These are phyloP conservation scores for Mastomys coucha DNA, from an alignment of 2,113 vertebrate species.

Conservation along the genomic window DNA sequence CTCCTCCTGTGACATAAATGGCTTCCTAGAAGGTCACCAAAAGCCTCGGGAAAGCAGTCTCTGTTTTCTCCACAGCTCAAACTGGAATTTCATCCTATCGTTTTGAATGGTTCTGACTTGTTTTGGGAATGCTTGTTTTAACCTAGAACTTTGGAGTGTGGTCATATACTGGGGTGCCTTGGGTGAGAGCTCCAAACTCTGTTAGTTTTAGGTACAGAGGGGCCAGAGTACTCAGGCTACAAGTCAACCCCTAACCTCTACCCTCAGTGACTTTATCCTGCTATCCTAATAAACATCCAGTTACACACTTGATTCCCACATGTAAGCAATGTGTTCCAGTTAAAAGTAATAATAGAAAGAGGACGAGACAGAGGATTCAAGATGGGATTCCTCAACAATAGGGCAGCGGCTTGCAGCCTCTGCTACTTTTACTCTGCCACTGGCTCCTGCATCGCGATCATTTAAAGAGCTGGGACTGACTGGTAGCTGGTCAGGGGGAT, in stretches of 20 bases:
- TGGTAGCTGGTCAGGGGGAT: conserved; percentile 52
- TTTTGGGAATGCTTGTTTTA: not conserved
- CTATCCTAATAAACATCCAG: not conserved
- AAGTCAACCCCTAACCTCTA: not conserved
- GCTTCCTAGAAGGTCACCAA: not conserved
- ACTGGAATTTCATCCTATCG: not conserved
- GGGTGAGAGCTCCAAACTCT: not conserved
- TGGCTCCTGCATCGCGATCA: not conserved
- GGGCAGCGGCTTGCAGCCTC: not conserved
- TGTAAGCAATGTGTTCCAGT: not conserved
- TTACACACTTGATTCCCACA: not conserved
- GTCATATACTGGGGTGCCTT: not conserved
- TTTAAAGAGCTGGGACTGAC: not conserved
- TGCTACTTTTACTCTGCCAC: not conserved
- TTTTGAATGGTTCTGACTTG: not conserved
- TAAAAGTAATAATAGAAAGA: not conserved
- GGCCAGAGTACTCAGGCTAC: not conserved
- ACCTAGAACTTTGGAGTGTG: not conserved
- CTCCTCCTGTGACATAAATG: not conserved
- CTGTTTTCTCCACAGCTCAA: not conserved
- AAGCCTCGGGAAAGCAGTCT: not conserved
- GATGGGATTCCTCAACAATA: not conserved
- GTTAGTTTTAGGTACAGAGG: not conserved
- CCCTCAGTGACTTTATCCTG: not conserved
- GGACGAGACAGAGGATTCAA: not conserved